A percentile compares a stretch with the other conserved stretches of the same genome.
These are phyloP conservation scores for Coecobrya sp. DNA, from an alignment of 2,888 invertebrate genomes.

Conservation along the genomic window DNA sequence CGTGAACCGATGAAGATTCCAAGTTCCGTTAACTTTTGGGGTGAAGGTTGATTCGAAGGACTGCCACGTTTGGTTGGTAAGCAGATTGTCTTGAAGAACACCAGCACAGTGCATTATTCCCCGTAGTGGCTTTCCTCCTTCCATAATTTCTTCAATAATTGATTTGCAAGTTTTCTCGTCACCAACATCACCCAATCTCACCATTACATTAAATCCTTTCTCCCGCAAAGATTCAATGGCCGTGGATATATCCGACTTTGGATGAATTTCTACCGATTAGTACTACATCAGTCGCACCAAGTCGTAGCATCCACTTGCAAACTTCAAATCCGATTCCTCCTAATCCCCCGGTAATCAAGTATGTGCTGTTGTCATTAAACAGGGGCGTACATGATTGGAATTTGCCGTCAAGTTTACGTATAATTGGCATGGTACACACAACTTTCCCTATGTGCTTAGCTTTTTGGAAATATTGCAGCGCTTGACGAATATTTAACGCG, in stretches of 20 bases:
- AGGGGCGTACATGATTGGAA: not conserved
- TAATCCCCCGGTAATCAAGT: constrained; percentile 57
- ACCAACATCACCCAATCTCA: not conserved
- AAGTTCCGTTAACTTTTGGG: constrained; percentile 55
- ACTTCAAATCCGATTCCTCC: constrained; percentile 63
- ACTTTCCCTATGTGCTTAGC: constrained; percentile 71
- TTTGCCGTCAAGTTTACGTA: not conserved
- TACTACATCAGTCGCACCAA: constrained; percentile 24
- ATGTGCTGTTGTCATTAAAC: constrained; percentile 12
- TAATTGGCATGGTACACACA: constrained; percentile 39
- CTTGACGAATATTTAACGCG: constrained; percentile 34
- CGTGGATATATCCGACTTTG: too few species aligned
- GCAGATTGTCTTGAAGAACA: constrained; percentile 18
- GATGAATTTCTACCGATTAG: constrained; percentile 22
- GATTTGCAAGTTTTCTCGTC: not conserved
- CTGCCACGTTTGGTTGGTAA: not conserved
- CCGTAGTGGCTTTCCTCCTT: constrained; percentile 50
- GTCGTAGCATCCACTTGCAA: constrained; percentile 37
- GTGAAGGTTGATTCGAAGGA: constrained; percentile 13
- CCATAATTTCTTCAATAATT: not conserved
- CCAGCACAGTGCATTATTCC: constrained; percentile 76
- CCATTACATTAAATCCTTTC: not conserved
- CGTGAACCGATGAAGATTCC: constrained; percentile 68
- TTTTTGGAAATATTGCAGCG: constrained; percentile 54
- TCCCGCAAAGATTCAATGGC: too few species aligned